Conservation (phyloP, 2,797 vertebrate species). For the Tragelaphus oryx region DNA sequence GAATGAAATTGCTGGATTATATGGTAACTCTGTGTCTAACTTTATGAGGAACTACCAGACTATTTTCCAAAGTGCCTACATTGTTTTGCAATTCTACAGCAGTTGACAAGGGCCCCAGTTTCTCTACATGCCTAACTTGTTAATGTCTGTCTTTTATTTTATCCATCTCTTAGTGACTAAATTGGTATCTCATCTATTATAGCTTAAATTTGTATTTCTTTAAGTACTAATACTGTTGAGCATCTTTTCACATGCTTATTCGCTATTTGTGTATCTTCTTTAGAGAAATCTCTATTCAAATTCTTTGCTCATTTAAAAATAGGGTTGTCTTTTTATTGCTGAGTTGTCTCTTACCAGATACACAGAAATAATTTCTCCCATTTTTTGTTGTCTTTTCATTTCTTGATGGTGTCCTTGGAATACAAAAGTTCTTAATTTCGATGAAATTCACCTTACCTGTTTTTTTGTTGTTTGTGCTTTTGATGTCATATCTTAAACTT, state of each 20-base stretch:
- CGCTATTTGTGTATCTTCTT: neutral
- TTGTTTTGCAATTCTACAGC: neutral
- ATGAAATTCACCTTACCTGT: neutral
- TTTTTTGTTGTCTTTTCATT: neutral
- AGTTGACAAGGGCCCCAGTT: neutral
- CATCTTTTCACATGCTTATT: neutral
- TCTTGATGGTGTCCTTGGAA: neutral
- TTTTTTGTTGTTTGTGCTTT: neutral
- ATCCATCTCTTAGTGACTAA: neutral
- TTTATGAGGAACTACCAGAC: neutral
- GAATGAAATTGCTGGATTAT: neutral
- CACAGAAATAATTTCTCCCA: neutral
- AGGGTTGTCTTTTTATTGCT: conserved; percentile 19
- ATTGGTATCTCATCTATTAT: neutral
- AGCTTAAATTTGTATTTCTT: conserved; percentile 27
- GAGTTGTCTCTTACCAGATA: neutral
- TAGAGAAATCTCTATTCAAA: neutral
- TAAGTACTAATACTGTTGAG: neutral
- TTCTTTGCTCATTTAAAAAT: neutral
- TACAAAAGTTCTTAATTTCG: conserved; percentile 23
- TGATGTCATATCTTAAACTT: neutral
- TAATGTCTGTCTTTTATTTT: neutral
- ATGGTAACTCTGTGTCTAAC: neutral
- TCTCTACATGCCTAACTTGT: neutral
- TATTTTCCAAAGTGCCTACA: neutral